Percentiles rank a stretch among this genome's conserved stretches.
Conservation (phyloP, 37 sponge, comb jelly and placozoan genomes). For the Halisarca cf. caerulea region DNA sequence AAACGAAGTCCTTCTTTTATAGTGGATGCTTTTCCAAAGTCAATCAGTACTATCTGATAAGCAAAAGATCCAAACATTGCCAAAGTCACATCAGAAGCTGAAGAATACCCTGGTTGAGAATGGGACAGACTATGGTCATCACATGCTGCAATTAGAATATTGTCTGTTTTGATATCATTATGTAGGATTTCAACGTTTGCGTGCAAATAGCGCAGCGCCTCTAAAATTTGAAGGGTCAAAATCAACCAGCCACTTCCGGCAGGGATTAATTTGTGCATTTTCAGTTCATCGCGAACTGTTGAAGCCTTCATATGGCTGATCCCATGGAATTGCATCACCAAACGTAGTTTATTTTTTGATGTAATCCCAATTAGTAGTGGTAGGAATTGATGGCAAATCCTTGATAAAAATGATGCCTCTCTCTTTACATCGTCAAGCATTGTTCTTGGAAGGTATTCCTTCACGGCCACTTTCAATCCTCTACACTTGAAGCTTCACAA, state of each 20-base stretch:
- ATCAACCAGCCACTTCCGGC: conserved; percentile 4
- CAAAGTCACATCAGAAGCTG: too few species aligned
- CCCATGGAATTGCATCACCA: conserved; percentile 42
- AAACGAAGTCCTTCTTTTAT: not conserved
- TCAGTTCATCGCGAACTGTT: not conserved
- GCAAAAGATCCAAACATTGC: too few species aligned
- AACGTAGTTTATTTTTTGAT: not conserved
- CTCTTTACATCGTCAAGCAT: conserved; percentile 11
- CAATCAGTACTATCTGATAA: conserved; percentile 35
- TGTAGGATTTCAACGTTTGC: conserved; percentile 18
- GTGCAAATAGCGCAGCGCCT: conserved; percentile 31
- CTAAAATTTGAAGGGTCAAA: conserved; percentile 14
- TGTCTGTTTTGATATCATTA: conserved; percentile 36
- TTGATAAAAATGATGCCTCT: conserved; percentile 20
- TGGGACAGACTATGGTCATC: too few species aligned
- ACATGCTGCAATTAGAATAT: conserved; percentile 2
- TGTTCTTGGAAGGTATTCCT: conserved; percentile 31
- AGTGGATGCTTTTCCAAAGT: conserved; percentile 38
- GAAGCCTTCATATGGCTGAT: not conserved
- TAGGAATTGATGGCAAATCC: conserved; percentile 17
- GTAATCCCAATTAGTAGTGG: conserved; percentile 36
- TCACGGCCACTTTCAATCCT: conserved; percentile 38
- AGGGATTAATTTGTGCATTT: not conserved
- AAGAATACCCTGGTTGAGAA: too few species aligned
- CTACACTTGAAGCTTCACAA: conserved; percentile 28